phyloP scores from a whole-genome alignment of 1,140 invertebrate genomes.

The Adoxophyes honmai region DNA sequence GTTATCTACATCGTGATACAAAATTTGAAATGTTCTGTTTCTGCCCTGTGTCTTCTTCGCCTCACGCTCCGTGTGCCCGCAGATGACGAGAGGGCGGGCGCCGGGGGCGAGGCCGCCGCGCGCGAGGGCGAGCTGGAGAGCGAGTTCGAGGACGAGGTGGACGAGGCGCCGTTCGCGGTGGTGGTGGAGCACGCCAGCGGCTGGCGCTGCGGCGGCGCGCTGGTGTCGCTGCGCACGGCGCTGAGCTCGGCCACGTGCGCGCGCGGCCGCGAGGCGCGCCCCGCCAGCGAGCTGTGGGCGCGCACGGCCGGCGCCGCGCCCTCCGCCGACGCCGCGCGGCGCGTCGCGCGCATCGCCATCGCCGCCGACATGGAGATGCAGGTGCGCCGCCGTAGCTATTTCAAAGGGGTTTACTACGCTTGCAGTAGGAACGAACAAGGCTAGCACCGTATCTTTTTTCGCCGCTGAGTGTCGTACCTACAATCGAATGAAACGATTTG shows the following conservation, averaged over 20 bases:
- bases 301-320: constrained; percentile 11
- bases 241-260: constrained; percentile 39
- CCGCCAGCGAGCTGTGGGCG: neutral
- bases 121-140: neutral
- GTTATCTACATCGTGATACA: too few species aligned
- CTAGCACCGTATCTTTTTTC: too few species aligned
- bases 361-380: neutral
- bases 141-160: constrained; percentile 30
- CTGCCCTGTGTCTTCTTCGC: too few species aligned
- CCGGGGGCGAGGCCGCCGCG: neutral
- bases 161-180: constrained; percentile 38
- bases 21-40: too few species aligned
- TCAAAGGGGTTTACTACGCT: too few species aligned
- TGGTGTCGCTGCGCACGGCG: constrained; percentile 43
- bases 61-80: too few species aligned
- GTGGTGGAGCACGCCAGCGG: constrained; percentile 38
- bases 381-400: too few species aligned
- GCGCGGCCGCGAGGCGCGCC: neutral
- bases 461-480: too few species aligned
- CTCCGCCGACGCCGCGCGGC: constrained; percentile 26
- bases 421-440: too few species aligned
- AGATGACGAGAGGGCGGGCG: neutral
- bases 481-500: too few species aligned
- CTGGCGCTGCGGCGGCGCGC: constrained; percentile 38
- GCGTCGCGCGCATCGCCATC: constrained; percentile 11